A percentile compares a stretch with the other conserved stretches of the same genome.
phyloP scores from a whole-genome alignment of 2,113 vertebrate genomes.

The Rhynchopsitta pachyrhyncha region DNA sequence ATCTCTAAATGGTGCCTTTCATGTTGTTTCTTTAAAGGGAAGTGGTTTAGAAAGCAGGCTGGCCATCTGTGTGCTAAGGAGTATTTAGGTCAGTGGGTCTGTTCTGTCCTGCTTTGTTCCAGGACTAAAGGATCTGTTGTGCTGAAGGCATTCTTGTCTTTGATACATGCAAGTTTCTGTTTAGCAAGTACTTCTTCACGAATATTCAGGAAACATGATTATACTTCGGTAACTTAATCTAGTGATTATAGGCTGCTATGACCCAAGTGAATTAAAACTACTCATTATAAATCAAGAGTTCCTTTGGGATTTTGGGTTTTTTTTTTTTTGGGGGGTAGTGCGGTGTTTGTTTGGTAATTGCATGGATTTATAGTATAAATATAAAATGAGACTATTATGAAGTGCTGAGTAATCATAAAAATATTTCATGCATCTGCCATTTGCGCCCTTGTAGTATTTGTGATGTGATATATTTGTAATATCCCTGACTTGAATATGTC shows the following conservation, averaged over 20 bases:
- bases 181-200: background rate
- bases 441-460: background rate
- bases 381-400: background rate
- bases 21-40: slow-evolving; percentile 12
- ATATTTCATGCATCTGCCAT: background rate
- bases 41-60: background rate
- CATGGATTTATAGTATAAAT: background rate
- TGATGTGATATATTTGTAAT: background rate
- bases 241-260: background rate
- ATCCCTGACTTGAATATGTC: background rate
- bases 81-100: slow-evolving; percentile 70
- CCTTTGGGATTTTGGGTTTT: background rate
- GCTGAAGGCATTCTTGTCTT: slow-evolving; percentile 22
- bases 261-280: background rate
- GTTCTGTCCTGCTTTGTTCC: slow-evolving; percentile 34
- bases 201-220: background rate
- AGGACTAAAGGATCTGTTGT: background rate
- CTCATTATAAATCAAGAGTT: background rate
- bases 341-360: background rate
- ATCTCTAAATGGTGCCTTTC: background rate
- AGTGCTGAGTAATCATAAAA: background rate
- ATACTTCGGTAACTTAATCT: background rate
- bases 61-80: slow-evolving; percentile 41
- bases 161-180: background rate
- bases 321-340: background rate